Base-by-base conservation (phyloP, 2,888 invertebrate genomes). In the Zaprionus lineosus region DNA sequence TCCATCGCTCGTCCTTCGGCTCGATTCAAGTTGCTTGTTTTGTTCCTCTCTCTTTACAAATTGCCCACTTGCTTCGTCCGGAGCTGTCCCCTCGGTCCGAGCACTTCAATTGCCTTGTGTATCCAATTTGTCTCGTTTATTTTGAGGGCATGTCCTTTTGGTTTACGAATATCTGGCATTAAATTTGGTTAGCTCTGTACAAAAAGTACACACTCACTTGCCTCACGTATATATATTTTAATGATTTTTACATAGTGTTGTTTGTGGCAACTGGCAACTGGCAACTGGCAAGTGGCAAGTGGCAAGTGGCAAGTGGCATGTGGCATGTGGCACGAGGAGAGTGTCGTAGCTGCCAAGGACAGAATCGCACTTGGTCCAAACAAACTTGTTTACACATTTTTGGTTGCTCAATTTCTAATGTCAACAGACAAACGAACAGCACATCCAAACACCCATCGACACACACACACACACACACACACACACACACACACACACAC, bases 321-420 rank as follows among this genome's bases (percentile, higher is more conserved):
- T 7, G n/a, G 28, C 15, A 14, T 15, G 18, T 3, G 14, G 9
- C 14, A 12, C 6, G 28, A 16, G 31, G 11, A 34, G 21, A 60
- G 53, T 66, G 60, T 55, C 37, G 53, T 48, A 36, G 51, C 67
- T 69, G 69, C 61, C 67, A 60, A 72, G 72, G 69, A 72, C 69
- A 69, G 75, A 79, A 62, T 57, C 61, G 71, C 75, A 78, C 83
- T 78, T 71, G 66, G 79, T 53, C 79, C 75, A 62, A 84, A 76
- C 84, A 84, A 78, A 81, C 74, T 74, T 84, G 83, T 79, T 79
- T 79, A 74, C 85, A 79, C 85, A 84, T 84, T 79, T 79, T 72
- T 74, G 78, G 78, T 79, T 79, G 78, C 78, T 79, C 85, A 79
- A 79, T 79, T 79, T 82, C 78, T 66, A 82, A 66, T 84, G 78